Conservation (phyloP, 2,797 vertebrate species). For the Alectoris magna region DNA sequence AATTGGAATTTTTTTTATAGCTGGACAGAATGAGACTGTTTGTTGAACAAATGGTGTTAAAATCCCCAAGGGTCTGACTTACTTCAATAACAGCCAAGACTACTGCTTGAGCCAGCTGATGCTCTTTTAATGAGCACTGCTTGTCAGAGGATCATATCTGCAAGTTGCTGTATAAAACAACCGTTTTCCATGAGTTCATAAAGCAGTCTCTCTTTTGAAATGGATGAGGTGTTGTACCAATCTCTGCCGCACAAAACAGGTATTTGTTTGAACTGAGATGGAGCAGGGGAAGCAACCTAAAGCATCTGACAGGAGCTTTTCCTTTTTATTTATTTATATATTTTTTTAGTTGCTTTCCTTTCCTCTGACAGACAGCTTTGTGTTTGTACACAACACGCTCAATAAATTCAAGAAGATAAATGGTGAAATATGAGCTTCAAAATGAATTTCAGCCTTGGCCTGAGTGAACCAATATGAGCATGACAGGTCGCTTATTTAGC, state of each 20-base stretch:
- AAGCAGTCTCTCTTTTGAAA: conserved; percentile 60
- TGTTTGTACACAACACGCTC: conserved; percentile 32
- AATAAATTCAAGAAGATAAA: conserved; percentile 23
- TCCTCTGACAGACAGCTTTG: conserved; percentile 20
- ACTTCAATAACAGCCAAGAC: conserved; percentile 38
- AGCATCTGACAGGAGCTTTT: background rate
- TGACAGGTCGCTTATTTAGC: conserved; percentile 40
- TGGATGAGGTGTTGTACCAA: conserved; percentile 35
- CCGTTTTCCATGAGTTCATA: conserved; percentile 60
- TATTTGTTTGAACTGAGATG: conserved; percentile 60
- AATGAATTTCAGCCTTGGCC: conserved; percentile 35
- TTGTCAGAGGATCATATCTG: conserved; percentile 72
- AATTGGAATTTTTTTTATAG: conserved; percentile 44
- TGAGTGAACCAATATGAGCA: conserved; percentile 47
- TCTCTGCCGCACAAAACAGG: conserved; percentile 48
- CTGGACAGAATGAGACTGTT: conserved; percentile 61
- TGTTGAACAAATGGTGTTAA: conserved; percentile 73
- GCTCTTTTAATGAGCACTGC: conserved; percentile 69
- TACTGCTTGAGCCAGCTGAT: conserved; percentile 49
- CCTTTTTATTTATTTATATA: background rate
- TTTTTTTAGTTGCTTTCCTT: conserved; percentile 8
- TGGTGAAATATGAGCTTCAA: conserved; percentile 1
- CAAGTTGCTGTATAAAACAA: conserved; percentile 68
- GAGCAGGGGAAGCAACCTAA: background rate
- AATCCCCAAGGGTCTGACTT: conserved; percentile 46